phyloP scores from a whole-genome alignment of 2,888 invertebrate species.

The Ctena decussata region DNA sequence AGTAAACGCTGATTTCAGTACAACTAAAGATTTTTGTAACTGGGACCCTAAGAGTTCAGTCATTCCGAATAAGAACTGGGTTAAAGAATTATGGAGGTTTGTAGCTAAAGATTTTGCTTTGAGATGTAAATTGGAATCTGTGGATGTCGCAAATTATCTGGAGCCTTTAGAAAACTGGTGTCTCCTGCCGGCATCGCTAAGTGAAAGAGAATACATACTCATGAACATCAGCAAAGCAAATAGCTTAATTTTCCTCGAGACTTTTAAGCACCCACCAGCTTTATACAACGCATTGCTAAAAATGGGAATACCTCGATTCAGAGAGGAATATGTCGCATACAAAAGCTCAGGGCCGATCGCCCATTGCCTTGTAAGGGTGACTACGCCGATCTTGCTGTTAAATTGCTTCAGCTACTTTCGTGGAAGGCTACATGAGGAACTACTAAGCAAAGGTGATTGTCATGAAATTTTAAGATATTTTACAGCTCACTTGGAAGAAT shows the following conservation, averaged over 20 bases:
- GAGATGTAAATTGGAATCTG: background rate
- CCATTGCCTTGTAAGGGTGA: background rate
- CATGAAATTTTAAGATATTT: background rate
- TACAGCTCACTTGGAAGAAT: background rate
- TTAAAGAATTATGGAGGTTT: background rate
- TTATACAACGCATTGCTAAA: background rate
- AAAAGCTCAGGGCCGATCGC: background rate
- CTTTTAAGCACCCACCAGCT: background rate
- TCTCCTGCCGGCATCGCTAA: background rate
- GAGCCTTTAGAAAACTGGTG: constrained; percentile 7
- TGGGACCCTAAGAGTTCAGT: background rate
- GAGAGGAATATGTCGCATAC: background rate
- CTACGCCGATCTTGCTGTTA: background rate
- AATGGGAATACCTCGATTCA: background rate
- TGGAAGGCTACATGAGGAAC: background rate
- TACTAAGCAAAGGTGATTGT: background rate
- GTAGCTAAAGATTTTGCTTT: background rate
- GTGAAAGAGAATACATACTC: background rate
- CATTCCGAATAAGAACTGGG: background rate
- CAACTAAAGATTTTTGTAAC: background rate
- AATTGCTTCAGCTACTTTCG: background rate
- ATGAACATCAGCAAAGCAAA: background rate
- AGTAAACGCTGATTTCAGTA: background rate
- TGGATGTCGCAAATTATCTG: background rate
- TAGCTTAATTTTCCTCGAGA: background rate